A percentile compares a stretch with the other conserved stretches of the same genome.
Evolutionary conservation across 2,888 invertebrate genomes (phyloP).

Genomic region (Mesoligia furuncula): DNA sequence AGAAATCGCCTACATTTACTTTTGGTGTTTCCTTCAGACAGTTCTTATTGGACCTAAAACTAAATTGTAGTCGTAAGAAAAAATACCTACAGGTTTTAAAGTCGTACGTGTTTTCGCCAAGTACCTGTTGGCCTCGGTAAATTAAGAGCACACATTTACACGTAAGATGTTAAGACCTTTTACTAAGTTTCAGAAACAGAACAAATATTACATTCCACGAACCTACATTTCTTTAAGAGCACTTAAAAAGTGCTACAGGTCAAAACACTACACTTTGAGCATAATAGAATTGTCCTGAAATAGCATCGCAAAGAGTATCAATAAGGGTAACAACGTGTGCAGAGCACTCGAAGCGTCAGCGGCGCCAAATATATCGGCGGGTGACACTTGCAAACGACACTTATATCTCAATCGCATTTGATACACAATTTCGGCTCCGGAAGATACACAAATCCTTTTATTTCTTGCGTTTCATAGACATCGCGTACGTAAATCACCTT

Average conservation of each 20-base stretch:
- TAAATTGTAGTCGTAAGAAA: constrained; percentile 35
- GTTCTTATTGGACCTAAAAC: constrained; percentile 40
- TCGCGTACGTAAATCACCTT: constrained; percentile 80
- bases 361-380: constrained; percentile 56
- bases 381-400: constrained; percentile 66
- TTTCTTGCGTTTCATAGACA: constrained; percentile 78
- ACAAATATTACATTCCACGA: constrained; percentile 35
- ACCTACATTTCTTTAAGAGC: constrained; percentile 33
- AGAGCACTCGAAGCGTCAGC: constrained; percentile 55
- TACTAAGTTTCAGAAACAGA: constrained; percentile 36
- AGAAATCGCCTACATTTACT: constrained; percentile 33
- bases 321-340: constrained; percentile 66
- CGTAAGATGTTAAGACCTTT: constrained; percentile 42
- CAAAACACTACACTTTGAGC: constrained; percentile 28
- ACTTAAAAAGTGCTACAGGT: constrained; percentile 24
- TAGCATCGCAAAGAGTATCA: constrained; percentile 51
- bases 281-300: constrained; percentile 49
- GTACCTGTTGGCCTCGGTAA: constrained; percentile 33
- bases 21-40: constrained; percentile 24
- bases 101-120: constrained; percentile 37
- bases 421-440: constrained; percentile 59
- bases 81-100: constrained; percentile 34
- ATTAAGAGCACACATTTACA: constrained; percentile 50
- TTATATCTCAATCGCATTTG: constrained; percentile 66
- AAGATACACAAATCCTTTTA: constrained; percentile 78